A percentile compares a stretch with the other conserved stretches of the same genome.
Evolutionary conservation across 2,888 invertebrate species (phyloP).

Genomic region (Empis stercorea): DNA sequence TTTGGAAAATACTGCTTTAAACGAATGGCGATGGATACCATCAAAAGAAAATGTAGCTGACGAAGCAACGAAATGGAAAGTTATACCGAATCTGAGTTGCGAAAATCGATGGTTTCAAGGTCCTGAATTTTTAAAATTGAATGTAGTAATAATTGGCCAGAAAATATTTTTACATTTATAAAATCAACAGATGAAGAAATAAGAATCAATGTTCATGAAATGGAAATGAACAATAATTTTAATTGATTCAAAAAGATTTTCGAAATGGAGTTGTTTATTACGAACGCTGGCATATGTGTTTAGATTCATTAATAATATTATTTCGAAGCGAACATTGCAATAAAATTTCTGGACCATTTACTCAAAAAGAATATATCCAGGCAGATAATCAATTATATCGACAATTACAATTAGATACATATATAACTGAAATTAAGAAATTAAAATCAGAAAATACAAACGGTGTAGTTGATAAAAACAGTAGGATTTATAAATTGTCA

Average conservation of each 20-base stretch:
- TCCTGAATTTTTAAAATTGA: background rate
- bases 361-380: background rate
- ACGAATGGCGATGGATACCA: conserved; percentile 7
- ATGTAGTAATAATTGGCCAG: background rate
- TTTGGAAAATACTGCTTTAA: conserved; percentile 4
- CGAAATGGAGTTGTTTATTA: background rate
- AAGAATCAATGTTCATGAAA: background rate
- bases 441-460: background rate
- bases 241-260: background rate
- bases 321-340: background rate
- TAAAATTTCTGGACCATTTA: background rate
- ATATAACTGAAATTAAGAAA: background rate
- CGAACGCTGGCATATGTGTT: background rate
- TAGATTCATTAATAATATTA: background rate
- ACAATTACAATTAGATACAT: background rate
- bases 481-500: conserved; percentile 2
- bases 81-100: background rate
- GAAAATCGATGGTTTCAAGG: background rate
- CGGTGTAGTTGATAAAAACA: conserved; percentile 2
- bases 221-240: background rate
- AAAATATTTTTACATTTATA: background rate
- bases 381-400: background rate
- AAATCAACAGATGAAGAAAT: background rate
- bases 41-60: conserved; percentile 7
- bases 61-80: conserved; percentile 4